Conservation (phyloP, 2,888 invertebrate species). For the Geophilus truncorum region DNA sequence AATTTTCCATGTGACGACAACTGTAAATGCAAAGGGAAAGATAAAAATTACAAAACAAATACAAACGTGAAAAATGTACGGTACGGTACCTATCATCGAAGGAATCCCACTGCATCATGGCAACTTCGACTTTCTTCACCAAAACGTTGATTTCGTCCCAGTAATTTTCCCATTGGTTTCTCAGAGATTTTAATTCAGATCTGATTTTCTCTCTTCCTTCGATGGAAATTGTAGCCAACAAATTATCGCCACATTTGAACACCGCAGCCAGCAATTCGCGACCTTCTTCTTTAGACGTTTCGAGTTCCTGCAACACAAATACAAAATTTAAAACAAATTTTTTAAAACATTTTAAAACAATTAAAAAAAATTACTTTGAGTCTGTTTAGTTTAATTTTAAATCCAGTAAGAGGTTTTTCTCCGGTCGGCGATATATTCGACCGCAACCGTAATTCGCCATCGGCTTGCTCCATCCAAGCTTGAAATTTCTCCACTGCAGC, state of each 20-base stretch:
- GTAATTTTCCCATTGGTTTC: slow-evolving; percentile 77
- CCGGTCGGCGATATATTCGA: slow-evolving; percentile 60
- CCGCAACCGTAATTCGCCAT: slow-evolving; percentile 63
- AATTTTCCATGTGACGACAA: slow-evolving; percentile 75
- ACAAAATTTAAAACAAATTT: not conserved
- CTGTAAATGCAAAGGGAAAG: slow-evolving; percentile 49
- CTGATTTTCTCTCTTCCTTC: slow-evolving; percentile 81
- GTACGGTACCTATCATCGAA: slow-evolving; percentile 78
- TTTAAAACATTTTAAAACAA: not conserved
- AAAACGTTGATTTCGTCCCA: slow-evolving; percentile 77
- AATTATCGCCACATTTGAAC: slow-evolving; percentile 78
- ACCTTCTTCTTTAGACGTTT: slow-evolving; percentile 69
- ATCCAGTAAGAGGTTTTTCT: slow-evolving; percentile 61
- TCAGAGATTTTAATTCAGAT: slow-evolving; percentile 69
- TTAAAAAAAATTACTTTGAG: slow-evolving; percentile 56
- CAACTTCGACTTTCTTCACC: slow-evolving; percentile 80
- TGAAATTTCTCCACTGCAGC: slow-evolving; percentile 64
- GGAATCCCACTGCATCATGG: slow-evolving; percentile 82
- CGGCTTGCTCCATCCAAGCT: slow-evolving; percentile 71
- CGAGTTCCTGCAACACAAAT: slow-evolving; percentile 30
- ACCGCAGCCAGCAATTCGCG: slow-evolving; percentile 71
- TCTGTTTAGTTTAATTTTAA: slow-evolving; percentile 67
- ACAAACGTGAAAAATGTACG: not conserved
- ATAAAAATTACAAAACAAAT: not conserved
- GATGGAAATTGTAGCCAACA: slow-evolving; percentile 79